Percentiles rank a stretch among this genome's conserved stretches.
Conservation (phyloP, 2,797 vertebrate genomes). For the Poeciliopsis gracilis region DNA sequence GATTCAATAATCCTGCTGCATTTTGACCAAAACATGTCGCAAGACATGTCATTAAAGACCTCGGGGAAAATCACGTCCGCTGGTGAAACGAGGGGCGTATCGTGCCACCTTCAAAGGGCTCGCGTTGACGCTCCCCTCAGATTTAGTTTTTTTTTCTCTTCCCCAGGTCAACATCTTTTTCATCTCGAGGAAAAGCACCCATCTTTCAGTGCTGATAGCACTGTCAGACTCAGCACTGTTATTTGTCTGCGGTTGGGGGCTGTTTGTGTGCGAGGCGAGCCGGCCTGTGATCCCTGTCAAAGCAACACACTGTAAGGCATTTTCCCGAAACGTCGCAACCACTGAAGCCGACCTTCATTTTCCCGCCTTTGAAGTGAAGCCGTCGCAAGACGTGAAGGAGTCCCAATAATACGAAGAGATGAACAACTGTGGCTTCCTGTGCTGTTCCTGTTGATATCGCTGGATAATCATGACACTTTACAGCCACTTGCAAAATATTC, state of each 20-base stretch:
- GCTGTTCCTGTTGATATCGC: not conserved
- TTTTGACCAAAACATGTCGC: not conserved
- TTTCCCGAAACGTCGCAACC: not conserved
- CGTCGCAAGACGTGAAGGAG: not conserved
- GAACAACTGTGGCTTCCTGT: not conserved
- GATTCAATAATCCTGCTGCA: slow-evolving; percentile 7
- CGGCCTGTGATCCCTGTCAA: slow-evolving; percentile 8
- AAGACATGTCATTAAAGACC: not conserved
- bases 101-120: not conserved
- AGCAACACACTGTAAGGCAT: not conserved
- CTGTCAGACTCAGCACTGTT: slow-evolving; percentile 4
- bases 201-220: not conserved
- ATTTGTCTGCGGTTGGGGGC: not conserved
- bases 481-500: not conserved
- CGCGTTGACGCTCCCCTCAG: not conserved
- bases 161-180: not conserved
- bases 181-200: not conserved
- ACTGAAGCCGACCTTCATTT: not conserved
- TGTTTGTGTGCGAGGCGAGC: not conserved
- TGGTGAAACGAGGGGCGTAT: not conserved
- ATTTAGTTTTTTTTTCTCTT: not conserved
- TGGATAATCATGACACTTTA: not conserved
- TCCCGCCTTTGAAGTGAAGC: not conserved
- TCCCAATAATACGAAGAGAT: not conserved
- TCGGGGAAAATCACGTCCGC: not conserved